These are phyloP conservation scores for Hyposoter didymator DNA, from an alignment of 2,888 invertebrate species.

Conservation along the genomic window DNA sequence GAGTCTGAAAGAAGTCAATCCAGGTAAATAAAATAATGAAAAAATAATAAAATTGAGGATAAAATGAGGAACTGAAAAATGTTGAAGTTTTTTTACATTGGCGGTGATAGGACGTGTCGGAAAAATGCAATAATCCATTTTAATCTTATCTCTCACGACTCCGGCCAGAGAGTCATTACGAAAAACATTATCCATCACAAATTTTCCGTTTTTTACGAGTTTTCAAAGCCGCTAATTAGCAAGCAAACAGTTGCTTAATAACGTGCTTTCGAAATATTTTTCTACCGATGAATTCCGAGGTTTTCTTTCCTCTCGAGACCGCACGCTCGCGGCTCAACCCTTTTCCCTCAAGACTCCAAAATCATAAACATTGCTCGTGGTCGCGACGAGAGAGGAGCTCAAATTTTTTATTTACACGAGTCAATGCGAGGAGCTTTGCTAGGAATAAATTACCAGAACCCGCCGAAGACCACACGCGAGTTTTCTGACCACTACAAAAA, in stretches of 20 bases:
- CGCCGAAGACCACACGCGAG: conserved; percentile 44
- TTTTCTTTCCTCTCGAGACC: background rate
- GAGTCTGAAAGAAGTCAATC: conserved; percentile 84
- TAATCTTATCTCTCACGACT: background rate
- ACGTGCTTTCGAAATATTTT: background rate
- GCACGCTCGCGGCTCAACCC: background rate
- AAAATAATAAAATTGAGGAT: background rate
- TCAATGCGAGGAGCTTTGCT: background rate
- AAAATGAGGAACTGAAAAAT: background rate
- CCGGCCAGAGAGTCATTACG: background rate
- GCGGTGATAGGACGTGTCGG: background rate
- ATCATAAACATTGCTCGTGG: conserved; percentile 1
- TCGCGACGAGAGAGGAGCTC: conserved; percentile 7
- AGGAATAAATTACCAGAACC: conserved; percentile 50
- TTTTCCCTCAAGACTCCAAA: background rate
- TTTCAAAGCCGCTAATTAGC: background rate
- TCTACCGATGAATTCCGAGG: background rate
- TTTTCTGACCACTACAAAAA: conserved; percentile 34
- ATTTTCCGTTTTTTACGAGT: background rate
- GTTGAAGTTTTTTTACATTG: background rate
- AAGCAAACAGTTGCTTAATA: background rate
- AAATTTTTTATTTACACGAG: conserved; percentile 47
- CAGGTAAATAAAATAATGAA: conserved; percentile 74
- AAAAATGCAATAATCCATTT: background rate
- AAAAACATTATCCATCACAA: background rate